Evolutionary conservation across 2,888 invertebrate genomes (phyloP), one percentile per base, ranked within the genome.

Genomic region (Campoplex nolae): DNA sequence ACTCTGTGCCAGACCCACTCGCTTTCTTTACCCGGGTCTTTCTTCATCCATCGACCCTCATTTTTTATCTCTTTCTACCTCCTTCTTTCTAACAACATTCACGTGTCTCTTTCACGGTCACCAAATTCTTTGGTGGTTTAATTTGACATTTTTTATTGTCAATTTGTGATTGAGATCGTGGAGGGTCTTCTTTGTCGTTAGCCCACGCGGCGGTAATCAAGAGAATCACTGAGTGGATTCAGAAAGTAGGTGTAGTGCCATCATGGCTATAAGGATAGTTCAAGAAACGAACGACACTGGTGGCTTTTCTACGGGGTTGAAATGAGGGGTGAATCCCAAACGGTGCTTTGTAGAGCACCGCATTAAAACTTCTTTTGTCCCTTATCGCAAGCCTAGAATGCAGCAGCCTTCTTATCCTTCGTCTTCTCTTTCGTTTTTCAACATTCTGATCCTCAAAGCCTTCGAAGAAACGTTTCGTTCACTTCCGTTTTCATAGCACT

Each of bases 131-230:
- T 86, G 90, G 83, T 89, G 89, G 91, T 92, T 93, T 93, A 93
- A 94, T 94, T 94, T 93, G 92, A 94, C 92, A 93, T 93, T 94
- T 94, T 94, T 94, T 94, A 94, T 93, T 93, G 93, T 93, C 93
- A 93, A 93, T 94, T 93, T 93, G 92, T 92, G 93, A 93, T 94
- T 93, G 93, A 93, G 92, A 94, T 93, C 28, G 58, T 13, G 28
- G 28, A 67, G 35, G 45, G 38, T 71, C 77, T 78, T 82, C 84
- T 82, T 93, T 93, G 92, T 93, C 91, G 89, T 84, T 75, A 65
- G 84, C 48, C 16, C 85, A 75, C 79, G 70, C 70, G 84, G 71
- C 86, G 88, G 75, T 84, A 70, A 86, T 76, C 73, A 87, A 78
- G 78, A 79, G 77, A 81, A 84, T 84, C 87, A 83, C 83, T 84